Percentiles rank a stretch among this genome's conserved stretches.
These are phyloP conservation scores for Ginglymostoma cirratum DNA, from an alignment of 2,113 vertebrate species.

Conservation along the genomic window DNA sequence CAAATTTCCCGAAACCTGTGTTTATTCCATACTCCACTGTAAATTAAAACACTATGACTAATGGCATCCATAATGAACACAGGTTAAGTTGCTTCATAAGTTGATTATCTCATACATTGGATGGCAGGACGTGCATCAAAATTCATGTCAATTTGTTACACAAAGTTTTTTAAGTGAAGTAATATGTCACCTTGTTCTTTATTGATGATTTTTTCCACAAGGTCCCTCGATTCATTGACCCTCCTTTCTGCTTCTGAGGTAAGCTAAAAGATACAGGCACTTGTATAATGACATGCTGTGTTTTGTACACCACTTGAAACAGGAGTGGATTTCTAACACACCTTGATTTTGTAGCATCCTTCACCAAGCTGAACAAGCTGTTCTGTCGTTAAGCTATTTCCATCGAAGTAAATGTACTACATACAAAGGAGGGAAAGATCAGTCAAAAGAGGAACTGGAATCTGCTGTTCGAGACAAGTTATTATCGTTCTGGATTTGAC, in stretches of 20 bases:
- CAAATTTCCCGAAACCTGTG: constrained; percentile 37
- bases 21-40: constrained; percentile 38
- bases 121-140: not conserved
- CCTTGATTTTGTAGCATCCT: constrained; percentile 33
- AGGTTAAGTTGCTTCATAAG: not conserved
- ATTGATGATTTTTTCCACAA: constrained; percentile 32
- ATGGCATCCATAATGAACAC: not conserved
- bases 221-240: constrained; percentile 30
- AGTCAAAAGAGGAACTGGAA: not conserved
- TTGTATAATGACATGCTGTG: not conserved
- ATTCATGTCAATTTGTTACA: not conserved
- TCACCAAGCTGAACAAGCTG: not conserved
- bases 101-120: not conserved
- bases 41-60: not conserved
- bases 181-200: constrained; percentile 31
- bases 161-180: not conserved
- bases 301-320: not conserved
- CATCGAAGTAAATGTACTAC: constrained; percentile 33
- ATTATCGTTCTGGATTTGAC: not conserved
- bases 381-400: constrained; percentile 27
- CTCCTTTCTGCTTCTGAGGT: constrained; percentile 8
- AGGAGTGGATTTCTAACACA: not conserved
- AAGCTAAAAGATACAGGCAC: not conserved
- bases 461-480: not conserved
- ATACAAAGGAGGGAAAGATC: not conserved